Percentiles rank a stretch among this genome's conserved stretches.
phyloP scores from a whole-genome alignment of 2,797 vertebrate species.

The Phoebastria nigripes region DNA sequence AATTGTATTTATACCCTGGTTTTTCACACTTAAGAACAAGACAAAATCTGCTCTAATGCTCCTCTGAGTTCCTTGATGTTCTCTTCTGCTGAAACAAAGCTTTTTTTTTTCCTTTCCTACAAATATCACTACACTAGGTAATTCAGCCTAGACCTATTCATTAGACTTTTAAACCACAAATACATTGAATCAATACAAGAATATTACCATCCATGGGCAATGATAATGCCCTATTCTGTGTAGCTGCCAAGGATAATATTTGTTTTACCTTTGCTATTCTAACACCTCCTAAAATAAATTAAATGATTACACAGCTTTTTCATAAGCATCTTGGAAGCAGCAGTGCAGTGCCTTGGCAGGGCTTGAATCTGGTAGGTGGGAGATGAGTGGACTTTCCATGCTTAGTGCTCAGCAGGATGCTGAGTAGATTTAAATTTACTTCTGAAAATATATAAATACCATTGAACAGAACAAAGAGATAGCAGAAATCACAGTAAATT shows the following conservation, averaged over 20 bases:
- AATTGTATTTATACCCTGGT: not conserved
- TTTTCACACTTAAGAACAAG: not conserved
- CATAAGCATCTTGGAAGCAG: not conserved
- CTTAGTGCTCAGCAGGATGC: not conserved
- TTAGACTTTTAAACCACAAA: not conserved
- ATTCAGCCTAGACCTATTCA: not conserved
- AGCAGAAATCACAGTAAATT: not conserved
- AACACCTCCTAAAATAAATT: slow-evolving; percentile 39
- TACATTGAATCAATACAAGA: not conserved
- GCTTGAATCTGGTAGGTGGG: not conserved
- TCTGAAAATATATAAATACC: not conserved
- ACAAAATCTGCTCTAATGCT: not conserved
- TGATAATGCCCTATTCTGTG: not conserved
- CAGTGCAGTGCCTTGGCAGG: not conserved
- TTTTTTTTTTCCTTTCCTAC: not conserved
- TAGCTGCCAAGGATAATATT: slow-evolving; percentile 3
- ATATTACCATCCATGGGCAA: not conserved
- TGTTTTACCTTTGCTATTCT: slow-evolving; percentile 21
- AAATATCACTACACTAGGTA: not conserved
- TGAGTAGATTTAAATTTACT: not conserved
- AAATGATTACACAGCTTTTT: not conserved
- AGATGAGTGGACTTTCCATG: not conserved
- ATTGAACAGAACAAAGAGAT: not conserved
- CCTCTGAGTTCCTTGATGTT: not conserved
- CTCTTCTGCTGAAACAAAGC: not conserved